A percentile compares a stretch with the other conserved stretches of the same genome.
phyloP scores from a whole-genome alignment of 2,888 invertebrate species.

The Drosophila borealis region DNA sequence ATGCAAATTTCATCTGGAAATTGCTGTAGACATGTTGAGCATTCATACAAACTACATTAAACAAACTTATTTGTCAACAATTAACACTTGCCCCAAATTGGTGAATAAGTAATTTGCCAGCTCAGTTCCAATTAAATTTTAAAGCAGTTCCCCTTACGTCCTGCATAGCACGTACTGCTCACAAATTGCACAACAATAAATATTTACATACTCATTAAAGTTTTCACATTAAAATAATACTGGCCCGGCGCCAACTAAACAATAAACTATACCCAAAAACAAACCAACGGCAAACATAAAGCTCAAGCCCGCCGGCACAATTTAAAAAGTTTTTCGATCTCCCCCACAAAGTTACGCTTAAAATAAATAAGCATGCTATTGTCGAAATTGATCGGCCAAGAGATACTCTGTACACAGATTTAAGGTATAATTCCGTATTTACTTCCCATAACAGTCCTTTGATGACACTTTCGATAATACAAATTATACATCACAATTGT shows the following conservation, averaged over 20 bases:
- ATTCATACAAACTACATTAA: background rate
- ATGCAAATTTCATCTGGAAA: constrained; percentile 26
- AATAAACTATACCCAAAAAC: constrained; percentile 50
- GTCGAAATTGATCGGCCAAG: background rate
- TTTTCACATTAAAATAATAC: constrained; percentile 70
- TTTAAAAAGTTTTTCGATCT: constrained; percentile 72
- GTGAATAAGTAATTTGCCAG: constrained; percentile 22
- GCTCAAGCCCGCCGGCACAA: constrained; percentile 21
- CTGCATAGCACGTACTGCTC: background rate
- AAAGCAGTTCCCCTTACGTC: constrained; percentile 4
- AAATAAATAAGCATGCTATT: background rate
- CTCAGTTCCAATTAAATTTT: constrained; percentile 36
- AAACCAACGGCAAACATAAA: constrained; percentile 26
- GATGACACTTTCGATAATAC: too few relatives aligned
- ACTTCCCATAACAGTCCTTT: too few relatives aligned
- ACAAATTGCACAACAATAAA: constrained; percentile 65
- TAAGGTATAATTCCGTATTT: background rate
- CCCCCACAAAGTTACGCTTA: constrained; percentile 40
- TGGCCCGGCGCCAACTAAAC: constrained; percentile 31
- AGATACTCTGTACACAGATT: constrained; percentile 5
- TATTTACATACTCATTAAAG: constrained; percentile 76
- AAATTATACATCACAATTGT: too few relatives aligned
- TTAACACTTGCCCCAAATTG: constrained; percentile 39
- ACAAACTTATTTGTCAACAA: constrained; percentile 26
- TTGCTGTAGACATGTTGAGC: background rate